A percentile compares a stretch with the other conserved stretches of the same genome.
Evolutionary conservation across 2,113 vertebrate species (phyloP).

Genomic region (Alethe castanea): DNA sequence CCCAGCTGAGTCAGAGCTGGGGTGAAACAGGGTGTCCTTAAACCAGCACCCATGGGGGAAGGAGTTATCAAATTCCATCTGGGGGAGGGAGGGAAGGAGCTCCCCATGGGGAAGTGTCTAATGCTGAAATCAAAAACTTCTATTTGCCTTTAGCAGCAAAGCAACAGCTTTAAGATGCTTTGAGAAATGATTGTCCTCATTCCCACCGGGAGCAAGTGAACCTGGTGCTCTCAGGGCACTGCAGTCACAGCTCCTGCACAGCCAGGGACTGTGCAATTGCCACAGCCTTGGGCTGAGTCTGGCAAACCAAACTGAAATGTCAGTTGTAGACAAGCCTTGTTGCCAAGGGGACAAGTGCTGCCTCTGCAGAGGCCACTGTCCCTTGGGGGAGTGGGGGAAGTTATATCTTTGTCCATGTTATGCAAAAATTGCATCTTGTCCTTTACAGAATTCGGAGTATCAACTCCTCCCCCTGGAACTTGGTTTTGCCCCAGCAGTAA

Average conservation of each 20-base stretch:
- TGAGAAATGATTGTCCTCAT: neutral
- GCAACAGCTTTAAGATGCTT: neutral
- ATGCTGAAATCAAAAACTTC: neutral
- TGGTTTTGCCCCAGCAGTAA: neutral
- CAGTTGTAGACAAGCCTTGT: neutral
- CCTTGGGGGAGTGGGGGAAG: neutral
- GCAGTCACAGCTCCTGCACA: neutral
- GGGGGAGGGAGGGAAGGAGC: neutral
- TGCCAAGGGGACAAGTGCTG: neutral
- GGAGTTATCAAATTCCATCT: neutral
- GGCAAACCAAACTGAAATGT: neutral
- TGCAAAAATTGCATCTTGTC: neutral
- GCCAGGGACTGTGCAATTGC: neutral
- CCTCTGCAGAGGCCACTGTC: neutral
- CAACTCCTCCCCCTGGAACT: neutral
- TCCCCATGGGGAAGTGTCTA: neutral
- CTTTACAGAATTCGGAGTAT: neutral
- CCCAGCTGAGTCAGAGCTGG: neutral
- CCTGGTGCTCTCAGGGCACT: rapidly evolving
- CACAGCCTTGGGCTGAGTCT: neutral
- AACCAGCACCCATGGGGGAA: neutral
- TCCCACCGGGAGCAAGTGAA: neutral
- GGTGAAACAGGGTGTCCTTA: neutral
- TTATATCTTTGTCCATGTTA: neutral
- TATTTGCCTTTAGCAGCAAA: neutral